Base-by-base conservation (phyloP, 2,113 vertebrate species). In the Grallaria varia region DNA sequence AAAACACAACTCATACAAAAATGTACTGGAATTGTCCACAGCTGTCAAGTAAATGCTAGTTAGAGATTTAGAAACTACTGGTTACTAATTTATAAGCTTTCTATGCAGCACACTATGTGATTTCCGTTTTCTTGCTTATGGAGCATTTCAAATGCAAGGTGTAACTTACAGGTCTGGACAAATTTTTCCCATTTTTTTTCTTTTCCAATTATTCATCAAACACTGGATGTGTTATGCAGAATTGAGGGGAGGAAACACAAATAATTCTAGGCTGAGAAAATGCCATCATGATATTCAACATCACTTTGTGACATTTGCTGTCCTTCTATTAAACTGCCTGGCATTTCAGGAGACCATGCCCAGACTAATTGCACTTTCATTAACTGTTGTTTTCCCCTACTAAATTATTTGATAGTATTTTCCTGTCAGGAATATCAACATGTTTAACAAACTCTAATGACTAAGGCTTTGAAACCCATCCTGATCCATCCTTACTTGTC, bases 71-170 rank as follows among this genome's bases (percentile, higher is more conserved):
- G 84, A 78, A 55, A n/a, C 39, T 58, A 23, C 27, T 72, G 28
- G 40, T 80, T 96, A 96, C 91, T 91, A 77, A 90, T 95, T 77
- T 76, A 86, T 93, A 69, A 92, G 58, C 50, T 95, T 88, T 53
- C 92, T 93, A 66, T 67, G 15, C 14, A 45, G 44, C 62, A 59
- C 28, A 28, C 23, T 71, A 9, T 14, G 19, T 89, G 67, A 72
- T 17, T 92, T 95, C 53, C 71, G 82, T 95, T 95, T 95, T 90
- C 79, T 58, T 90, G 44, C 84, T 91, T 53, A 53, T 27, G 47
- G 35, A 96, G 42, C 35, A 40, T 59, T 83, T 62, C 22, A 84
- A 90, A 90, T 87, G 20, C n/a, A 76, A 72, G 40, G 12, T 84
- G 62, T 31, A 85, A 37, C 35, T 68, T 83, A 9, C 71, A 52